These are phyloP conservation scores for Camponotus vicinus DNA, from an alignment of 1,140 invertebrate species.

Conservation along the genomic window DNA sequence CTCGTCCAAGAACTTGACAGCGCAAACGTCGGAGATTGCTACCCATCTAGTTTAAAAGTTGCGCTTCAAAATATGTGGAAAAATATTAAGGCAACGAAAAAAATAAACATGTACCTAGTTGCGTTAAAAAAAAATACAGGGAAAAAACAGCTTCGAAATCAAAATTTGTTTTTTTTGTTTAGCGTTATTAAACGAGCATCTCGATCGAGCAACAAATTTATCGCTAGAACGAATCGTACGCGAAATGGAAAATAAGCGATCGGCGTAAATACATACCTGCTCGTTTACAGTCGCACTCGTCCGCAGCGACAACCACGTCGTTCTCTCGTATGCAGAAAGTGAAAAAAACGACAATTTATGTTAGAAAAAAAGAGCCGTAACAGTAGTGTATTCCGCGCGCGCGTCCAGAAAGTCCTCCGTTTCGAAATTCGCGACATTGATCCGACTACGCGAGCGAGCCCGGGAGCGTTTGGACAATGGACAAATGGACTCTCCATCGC, in stretches of 20 bases:
- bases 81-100: neutral
- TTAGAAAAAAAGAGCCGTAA: neutral
- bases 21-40: neutral
- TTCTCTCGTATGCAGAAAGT: neutral
- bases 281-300: constrained; percentile 4
- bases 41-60: constrained; percentile 1
- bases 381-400: neutral
- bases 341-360: constrained; percentile 11
- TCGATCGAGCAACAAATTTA: neutral
- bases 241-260: constrained; percentile 2
- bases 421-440: constrained; percentile 55
- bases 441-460: constrained; percentile 12
- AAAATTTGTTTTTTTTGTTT: neutral
- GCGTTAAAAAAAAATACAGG: neutral
- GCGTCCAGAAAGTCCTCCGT: neutral
- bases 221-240: neutral
- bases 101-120: neutral
- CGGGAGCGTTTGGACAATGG: constrained; percentile 49
- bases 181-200: neutral
- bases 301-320: neutral
- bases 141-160: neutral
- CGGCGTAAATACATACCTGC: constrained; percentile 22
- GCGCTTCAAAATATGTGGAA: neutral
- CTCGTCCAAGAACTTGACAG: neutral
- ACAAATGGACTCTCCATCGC: constrained; percentile 33